Conservation (phyloP, 2,797 vertebrate genomes). For the Chromis chromis region DNA sequence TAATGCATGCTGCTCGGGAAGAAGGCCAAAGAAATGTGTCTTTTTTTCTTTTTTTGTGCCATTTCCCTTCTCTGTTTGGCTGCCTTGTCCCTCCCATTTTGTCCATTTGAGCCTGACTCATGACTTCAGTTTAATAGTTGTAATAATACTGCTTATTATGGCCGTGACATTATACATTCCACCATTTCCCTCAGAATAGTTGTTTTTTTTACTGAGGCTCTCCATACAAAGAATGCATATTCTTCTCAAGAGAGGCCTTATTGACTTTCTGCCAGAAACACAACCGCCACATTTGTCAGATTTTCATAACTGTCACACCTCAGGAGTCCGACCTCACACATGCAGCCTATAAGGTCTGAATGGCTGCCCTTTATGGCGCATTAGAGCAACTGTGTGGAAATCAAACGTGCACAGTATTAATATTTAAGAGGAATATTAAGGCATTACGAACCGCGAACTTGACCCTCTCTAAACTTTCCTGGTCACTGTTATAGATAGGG, state of each 20-base stretch:
- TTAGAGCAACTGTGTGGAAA: constrained; percentile 76
- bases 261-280: constrained; percentile 51
- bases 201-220: constrained; percentile 18
- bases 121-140: constrained; percentile 66
- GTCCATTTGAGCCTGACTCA: constrained; percentile 62
- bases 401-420: constrained; percentile 75
- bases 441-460: constrained; percentile 67
- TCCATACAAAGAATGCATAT: constrained; percentile 28
- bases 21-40: constrained; percentile 55
- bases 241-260: constrained; percentile 33
- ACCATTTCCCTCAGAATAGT: constrained; percentile 44
- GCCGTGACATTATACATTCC: constrained; percentile 63
- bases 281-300: constrained; percentile 51
- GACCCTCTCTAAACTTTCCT: constrained; percentile 77
- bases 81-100: constrained; percentile 58
- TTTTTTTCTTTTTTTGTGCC: constrained; percentile 10
- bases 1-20: constrained; percentile 58
- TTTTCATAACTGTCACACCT: constrained; percentile 52
- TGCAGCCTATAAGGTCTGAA: constrained; percentile 62
- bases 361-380: constrained; percentile 76
- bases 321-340: constrained; percentile 56
- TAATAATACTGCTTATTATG: constrained; percentile 69
- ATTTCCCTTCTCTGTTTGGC: constrained; percentile 52
- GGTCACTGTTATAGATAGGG: constrained; percentile 69
- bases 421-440: constrained; percentile 78